Conservation (phyloP, 2,113 vertebrate species). For the Anolis sagrei region DNA sequence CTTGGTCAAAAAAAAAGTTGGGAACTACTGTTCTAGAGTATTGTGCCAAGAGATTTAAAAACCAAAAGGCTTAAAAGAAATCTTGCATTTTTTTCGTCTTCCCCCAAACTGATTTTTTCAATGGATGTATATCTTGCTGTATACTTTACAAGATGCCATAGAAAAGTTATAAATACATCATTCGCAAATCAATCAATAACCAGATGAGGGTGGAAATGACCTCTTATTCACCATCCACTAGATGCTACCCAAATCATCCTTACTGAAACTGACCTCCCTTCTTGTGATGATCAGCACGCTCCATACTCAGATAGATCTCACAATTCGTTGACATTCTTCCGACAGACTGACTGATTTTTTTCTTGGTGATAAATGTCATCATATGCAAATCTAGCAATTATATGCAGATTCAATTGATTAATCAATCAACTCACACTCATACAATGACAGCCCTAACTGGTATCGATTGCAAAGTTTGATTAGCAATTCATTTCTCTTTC, state of each 20-base stretch:
- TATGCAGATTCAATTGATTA: conserved; percentile 4
- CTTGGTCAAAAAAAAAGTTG: no score
- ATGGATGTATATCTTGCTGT: not conserved
- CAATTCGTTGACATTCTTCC: not conserved
- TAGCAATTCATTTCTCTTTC: conserved; percentile 9
- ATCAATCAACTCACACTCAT: not conserved
- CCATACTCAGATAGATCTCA: not conserved
- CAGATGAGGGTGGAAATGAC: not conserved
- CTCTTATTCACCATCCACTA: not conserved
- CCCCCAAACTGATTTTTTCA: no score
- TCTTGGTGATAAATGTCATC: not conserved
- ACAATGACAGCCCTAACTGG: conserved; percentile 10
- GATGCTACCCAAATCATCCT: not conserved
- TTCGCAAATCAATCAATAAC: not conserved
- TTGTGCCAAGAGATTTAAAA: not conserved
- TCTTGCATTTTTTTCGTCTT: not conserved
- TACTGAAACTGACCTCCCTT: not conserved
- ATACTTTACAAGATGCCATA: not conserved
- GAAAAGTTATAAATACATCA: not conserved
- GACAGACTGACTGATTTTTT: not conserved
- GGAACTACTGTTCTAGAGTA: no score
- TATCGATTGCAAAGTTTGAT: not conserved
- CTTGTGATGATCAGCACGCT: not conserved
- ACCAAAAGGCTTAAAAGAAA: not conserved
- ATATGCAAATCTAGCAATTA: not conserved